Percentiles rank a stretch among this genome's conserved stretches.
phyloP scores from a whole-genome alignment of 2,797 vertebrate genomes.

The Galagoides demidoff region DNA sequence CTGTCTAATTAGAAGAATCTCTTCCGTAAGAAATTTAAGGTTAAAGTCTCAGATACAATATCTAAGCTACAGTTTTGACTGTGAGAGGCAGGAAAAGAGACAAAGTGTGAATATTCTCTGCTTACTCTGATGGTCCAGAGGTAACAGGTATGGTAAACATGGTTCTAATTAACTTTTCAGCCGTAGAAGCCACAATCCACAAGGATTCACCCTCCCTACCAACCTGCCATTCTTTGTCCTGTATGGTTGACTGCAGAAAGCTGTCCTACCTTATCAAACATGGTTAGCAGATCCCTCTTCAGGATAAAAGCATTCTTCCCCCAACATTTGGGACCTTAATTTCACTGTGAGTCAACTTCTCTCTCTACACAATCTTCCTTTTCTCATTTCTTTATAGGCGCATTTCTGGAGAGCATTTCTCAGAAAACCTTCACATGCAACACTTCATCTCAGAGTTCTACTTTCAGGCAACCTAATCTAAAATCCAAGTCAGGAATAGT shows the following conservation, averaged over 20 bases:
- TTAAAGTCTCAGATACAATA: neutral
- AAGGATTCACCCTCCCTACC: neutral
- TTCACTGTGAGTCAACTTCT: neutral
- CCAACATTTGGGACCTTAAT: neutral
- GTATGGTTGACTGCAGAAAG: neutral
- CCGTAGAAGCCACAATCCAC: neutral
- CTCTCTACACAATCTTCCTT: neutral
- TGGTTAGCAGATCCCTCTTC: neutral
- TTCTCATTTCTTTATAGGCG: neutral
- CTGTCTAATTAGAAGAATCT: neutral
- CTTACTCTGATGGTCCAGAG: neutral
- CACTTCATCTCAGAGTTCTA: neutral
- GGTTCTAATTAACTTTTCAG: neutral
- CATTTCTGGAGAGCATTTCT: neutral
- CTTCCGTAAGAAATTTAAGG: neutral
- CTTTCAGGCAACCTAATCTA: slow-evolving; percentile 5
- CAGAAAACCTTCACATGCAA: neutral
- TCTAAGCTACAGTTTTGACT: neutral
- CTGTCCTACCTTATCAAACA: neutral
- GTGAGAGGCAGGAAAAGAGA: neutral
- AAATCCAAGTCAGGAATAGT: neutral
- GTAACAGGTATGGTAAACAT: neutral
- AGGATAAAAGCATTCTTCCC: neutral
- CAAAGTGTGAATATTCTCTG: neutral
- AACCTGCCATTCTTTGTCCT: neutral